Evolutionary conservation across 2,888 invertebrate species (phyloP), one percentile per base, ranked within the genome.

Genomic region (Lottia gigantea): DNA sequence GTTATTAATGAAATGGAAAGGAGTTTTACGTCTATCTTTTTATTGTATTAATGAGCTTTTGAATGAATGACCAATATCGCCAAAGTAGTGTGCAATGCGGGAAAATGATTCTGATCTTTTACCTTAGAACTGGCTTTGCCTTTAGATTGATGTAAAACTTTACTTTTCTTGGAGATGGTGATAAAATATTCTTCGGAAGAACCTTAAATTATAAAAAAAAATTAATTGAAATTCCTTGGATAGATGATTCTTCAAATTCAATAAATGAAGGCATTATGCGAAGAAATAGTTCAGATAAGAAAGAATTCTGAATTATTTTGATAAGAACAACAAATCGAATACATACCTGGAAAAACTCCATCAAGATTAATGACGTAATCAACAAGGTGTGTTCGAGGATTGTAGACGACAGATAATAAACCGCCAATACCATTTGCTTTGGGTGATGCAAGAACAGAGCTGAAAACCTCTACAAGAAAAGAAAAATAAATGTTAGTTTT

Each of bases 381-480:
- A 16, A 76, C 74, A 14, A 71, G 55, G 16, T 73, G 74, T 25
- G 70, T 70, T n/a, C 46, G 67, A 26, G 71, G 74, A 66, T 78
- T 75, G 70, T 78, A 78, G 40, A 71, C 74, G 23, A 81, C 63
- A 14, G 74, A 66, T 1, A 75, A 75, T 14, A 73, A 61, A 7
- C 78, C 84, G 0, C 82, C 84, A 12, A 72, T 72, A 16, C 84
- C 84, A n/a, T 74, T 74, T 25, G 73, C 69, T 26, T 72, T 74
- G 0, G 77, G 74, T 0, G 82, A 75, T 7, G 72, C 74, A 31
- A 84, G 66, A 14, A 83, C 67, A 0, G 80, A 76, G 45, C 79
- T 76, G 73, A 83, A 82, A n/a, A 78, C 77, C n/a, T 77, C 83
- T 83, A 74, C 49, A 78, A 76, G 16, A 40, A 31, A 46, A 62